These are phyloP conservation scores for Cyprinus carpio DNA, from an alignment of 2,113 vertebrate species.

Conservation along the genomic window DNA sequence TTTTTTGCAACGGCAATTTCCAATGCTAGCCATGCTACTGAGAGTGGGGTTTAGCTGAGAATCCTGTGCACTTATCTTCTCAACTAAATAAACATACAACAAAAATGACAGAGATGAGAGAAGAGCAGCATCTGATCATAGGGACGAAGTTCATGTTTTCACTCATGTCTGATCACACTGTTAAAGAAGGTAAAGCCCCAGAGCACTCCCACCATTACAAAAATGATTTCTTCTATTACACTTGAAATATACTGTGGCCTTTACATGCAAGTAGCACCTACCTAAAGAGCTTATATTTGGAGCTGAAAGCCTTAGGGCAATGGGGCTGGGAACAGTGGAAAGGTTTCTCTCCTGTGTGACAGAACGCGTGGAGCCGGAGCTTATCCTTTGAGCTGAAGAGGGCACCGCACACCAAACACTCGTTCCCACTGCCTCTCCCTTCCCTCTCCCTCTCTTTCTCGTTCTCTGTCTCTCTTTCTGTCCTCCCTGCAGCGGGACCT, in stretches of 20 bases:
- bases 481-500: slow-evolving; percentile 71
- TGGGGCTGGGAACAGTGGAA: slow-evolving; percentile 94
- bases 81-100: not conserved
- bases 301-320: slow-evolving; percentile 96
- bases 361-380: slow-evolving; percentile 84
- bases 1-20: not conserved
- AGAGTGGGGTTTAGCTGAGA: not conserved
- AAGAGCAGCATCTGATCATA: too few species aligned
- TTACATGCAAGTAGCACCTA: slow-evolving; percentile 61
- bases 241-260: not conserved
- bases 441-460: slow-evolving; percentile 80
- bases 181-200: too few species aligned
- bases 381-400: slow-evolving; percentile 87
- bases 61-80: not conserved
- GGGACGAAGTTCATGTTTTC: not conserved
- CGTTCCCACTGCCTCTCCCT: slow-evolving; percentile 80
- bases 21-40: not conserved
- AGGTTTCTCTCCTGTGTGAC: slow-evolving; percentile 87
- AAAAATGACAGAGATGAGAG: not conserved
- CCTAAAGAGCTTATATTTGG: slow-evolving; percentile 98
- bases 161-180: not conserved
- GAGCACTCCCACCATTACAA: not conserved
- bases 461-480: slow-evolving; percentile 77
- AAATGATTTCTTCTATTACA: not conserved
- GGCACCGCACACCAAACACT: slow-evolving; percentile 87